Percentiles rank a stretch among this genome's conserved stretches.
Conservation (phyloP, 2,888 invertebrate species). For the Eulithis prunata region DNA sequence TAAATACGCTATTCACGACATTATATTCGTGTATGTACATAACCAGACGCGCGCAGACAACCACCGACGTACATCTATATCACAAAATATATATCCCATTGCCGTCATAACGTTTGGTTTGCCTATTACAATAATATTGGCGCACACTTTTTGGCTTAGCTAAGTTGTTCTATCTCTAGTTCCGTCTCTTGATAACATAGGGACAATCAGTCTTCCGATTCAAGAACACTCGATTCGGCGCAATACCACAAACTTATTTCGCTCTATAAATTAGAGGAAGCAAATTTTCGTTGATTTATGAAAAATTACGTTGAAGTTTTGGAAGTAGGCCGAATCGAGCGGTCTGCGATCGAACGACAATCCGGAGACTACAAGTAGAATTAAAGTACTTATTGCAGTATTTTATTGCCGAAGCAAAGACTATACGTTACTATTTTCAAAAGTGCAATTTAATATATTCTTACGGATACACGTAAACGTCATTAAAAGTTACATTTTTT, state of each 20-base stretch:
- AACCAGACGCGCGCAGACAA: conserved; percentile 52
- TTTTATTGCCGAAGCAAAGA: conserved; percentile 32
- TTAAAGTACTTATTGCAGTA: conserved; percentile 30
- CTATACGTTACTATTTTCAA: conserved; percentile 24
- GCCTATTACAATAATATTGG: conserved; percentile 61
- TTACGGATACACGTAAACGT: conserved; percentile 65
- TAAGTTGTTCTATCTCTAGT: conserved; percentile 55
- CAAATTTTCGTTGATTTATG: too few relatives aligned
- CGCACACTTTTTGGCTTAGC: conserved; percentile 78
- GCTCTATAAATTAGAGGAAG: neutral
- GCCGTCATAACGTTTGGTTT: conserved; percentile 53
- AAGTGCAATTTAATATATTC: conserved; percentile 46
- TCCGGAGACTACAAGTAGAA: conserved; percentile 28
- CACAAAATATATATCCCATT: conserved; percentile 69
- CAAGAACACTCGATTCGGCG: conserved; percentile 6
- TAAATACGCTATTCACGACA: conserved; percentile 72
- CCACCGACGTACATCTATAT: conserved; percentile 52
- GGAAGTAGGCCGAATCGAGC: conserved; percentile 1
- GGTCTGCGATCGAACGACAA: conserved; percentile 10
- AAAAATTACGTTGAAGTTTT: too few relatives aligned
- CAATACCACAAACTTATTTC: neutral
- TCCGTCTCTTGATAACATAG: conserved; percentile 2
- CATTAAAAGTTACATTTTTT: conserved; percentile 56
- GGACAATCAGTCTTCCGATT: conserved; percentile 10
- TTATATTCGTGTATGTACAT: conserved; percentile 78